Conservation (phyloP, 1,140 invertebrate genomes). For the Nilaparvata lugens region DNA sequence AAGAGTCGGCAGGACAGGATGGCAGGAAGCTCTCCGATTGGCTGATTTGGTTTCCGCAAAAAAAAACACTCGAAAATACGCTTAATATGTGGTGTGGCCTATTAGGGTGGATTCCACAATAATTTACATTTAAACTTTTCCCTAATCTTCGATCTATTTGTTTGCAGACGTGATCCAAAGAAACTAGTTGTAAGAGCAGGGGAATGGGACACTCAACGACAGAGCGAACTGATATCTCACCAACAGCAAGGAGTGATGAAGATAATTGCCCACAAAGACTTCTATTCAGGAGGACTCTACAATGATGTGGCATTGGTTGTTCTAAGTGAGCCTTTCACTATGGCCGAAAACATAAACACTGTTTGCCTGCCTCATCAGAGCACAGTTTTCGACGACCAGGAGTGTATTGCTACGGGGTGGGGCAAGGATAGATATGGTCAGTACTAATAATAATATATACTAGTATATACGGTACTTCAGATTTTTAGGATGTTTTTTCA, state of each 20-base stretch:
- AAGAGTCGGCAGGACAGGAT: too few relatives aligned
- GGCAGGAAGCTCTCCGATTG: too few relatives aligned
- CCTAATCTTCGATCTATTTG: too few relatives aligned
- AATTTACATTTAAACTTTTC: too few relatives aligned
- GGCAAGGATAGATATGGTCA: conserved; percentile 54
- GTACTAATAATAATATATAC: too few relatives aligned
- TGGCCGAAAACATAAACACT: conserved; percentile 25
- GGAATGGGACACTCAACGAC: conserved; percentile 60
- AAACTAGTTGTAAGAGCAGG: conserved; percentile 31
- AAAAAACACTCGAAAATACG: too few relatives aligned
- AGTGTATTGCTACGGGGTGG: conserved; percentile 61
- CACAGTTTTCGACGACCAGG: conserved; percentile 17
- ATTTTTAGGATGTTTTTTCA: background rate
- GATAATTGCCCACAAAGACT: conserved; percentile 43
- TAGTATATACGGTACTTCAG: background rate
- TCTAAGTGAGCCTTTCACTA: conserved; percentile 42
- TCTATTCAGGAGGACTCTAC: conserved; percentile 43
- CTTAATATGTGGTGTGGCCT: too few relatives aligned
- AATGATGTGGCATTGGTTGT: conserved; percentile 60
- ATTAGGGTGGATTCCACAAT: too few relatives aligned
- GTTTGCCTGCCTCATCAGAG: conserved; percentile 4
- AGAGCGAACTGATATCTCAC: conserved; percentile 56
- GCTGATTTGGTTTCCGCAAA: too few relatives aligned
- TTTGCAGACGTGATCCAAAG: background rate
- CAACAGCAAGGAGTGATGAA: conserved; percentile 53